These are phyloP conservation scores for Poecilia latipinna DNA, from an alignment of 2,113 vertebrate species.

Conservation along the genomic window DNA sequence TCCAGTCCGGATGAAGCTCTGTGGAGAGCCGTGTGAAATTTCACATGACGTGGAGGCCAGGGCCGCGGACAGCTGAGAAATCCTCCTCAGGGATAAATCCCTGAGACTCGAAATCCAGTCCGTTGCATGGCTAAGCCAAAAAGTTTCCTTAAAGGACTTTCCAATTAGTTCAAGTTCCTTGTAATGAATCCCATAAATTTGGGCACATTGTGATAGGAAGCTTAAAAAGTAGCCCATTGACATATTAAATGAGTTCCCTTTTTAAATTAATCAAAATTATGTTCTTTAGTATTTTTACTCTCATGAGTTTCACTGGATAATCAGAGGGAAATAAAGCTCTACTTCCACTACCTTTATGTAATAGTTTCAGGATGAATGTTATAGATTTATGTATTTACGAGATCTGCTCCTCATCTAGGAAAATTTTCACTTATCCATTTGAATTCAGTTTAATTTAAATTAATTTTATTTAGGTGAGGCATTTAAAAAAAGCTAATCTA, in stretches of 20 bases:
- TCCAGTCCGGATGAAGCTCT: slow-evolving; percentile 50
- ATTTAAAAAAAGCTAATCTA: too few species aligned
- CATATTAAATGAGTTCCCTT: not conserved
- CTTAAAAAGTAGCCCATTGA: not conserved
- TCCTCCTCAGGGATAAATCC: slow-evolving; percentile 69
- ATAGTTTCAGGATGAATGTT: not conserved
- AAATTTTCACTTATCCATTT: too few species aligned
- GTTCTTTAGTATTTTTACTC: not conserved
- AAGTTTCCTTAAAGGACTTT: slow-evolving; percentile 32
- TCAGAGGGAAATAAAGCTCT: not conserved
- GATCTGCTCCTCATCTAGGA: not conserved
- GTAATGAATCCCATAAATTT: slow-evolving; percentile 37
- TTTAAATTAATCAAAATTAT: not conserved
- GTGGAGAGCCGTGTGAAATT: slow-evolving; percentile 64
- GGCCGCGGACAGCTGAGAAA: slow-evolving; percentile 61
- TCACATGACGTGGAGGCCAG: slow-evolving; percentile 62
- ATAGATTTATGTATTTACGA: not conserved
- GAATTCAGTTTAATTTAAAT: too few species aligned
- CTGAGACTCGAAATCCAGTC: slow-evolving; percentile 61
- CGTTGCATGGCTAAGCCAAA: slow-evolving; percentile 50
- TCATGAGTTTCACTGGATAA: not conserved
- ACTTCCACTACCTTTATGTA: not conserved
- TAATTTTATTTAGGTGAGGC: too few species aligned
- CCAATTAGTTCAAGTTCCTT: slow-evolving; percentile 27
- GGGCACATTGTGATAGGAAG: not conserved